Base-by-base conservation (phyloP, 2,113 vertebrate species). In the Hyla sarda region DNA sequence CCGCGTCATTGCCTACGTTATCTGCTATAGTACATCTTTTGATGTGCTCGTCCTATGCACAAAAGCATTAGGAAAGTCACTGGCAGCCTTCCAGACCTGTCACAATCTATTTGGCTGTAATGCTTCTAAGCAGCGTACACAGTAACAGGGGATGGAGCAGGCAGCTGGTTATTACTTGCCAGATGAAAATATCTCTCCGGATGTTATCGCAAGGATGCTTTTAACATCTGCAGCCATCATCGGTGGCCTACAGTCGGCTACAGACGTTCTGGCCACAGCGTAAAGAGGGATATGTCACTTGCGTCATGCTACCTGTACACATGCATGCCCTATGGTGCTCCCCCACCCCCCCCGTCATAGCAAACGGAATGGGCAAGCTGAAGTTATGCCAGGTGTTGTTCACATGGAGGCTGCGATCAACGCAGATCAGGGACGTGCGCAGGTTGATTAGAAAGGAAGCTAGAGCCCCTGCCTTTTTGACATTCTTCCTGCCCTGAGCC, bases 151-250 rank as follows among this genome's bases (percentile, higher is more conserved):
- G 75, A 86, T 80, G 28, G 83, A 79, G 65, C 76, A 45, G 77
- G 77, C 84, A 86, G 84, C 84, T 86, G 77, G 76, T 86, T 86
- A 80, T 73, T 60, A 65, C 84, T 80, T 32, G 65, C 65, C 72
- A 73, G 76, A 86, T 60, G 84, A 81, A 86, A 86, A 86, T 73
- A 79, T 81, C 65, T 86, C 34, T 52, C 84, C 23, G 62, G 78
- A 80, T 87, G 65, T 58, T 81, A 82, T 34, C 19, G 67, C 41
- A 82, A 58, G 60, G 67, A 82, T 87, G 52, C 78, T 74, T 87
- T 73, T 87, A 82, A 82, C 85, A 60, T 87, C 85, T 87, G 54
- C 50, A 74, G 37, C 52, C 76, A 72, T 80, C 50, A 86, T 32
- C 47, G 32, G 37, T 12, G 52, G 71, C 23, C n/a, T n/a, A 12